Base-by-base conservation (phyloP, 2,797 vertebrate genomes). In the Chelmon rostratus region DNA sequence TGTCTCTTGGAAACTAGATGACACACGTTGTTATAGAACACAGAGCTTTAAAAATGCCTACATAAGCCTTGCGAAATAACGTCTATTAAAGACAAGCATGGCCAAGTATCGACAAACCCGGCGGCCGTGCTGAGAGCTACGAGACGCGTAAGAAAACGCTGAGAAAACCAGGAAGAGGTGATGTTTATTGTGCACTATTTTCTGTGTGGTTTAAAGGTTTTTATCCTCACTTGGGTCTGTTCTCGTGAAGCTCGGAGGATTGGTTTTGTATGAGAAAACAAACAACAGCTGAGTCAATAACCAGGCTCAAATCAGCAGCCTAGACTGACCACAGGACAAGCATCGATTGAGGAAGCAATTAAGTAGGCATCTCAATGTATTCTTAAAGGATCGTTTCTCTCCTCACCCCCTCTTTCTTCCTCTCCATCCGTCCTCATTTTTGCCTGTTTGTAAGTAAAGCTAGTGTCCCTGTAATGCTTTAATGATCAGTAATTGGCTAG, bases 311-410 rank as follows among this genome's bases (percentile, higher is more conserved):
- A 93, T 88, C 91, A 87, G 82, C 85, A 83, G 77, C 88, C 82
- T 82, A 69, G 59, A 76, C 87, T 85, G 91, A 90, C 92, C 88
- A 61, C 88, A 67, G 83, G 68, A 86, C 54, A 23, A 73, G 72
- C 80, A 93, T 94, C 82, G 87, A 93, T 91, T 78, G 65, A 89
- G 92, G 91, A 92, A 88, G 88, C 91, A 93, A 94, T 94, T 94
- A 94, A 92, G 86, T 78, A 89, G 85, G 81, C 78, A 71, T 88
- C 85, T 86, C 79, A 70, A 81, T 89, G 87, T 89, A 91, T 91
- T 93, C 82, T 86, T 86, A 79, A 77, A 86, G 58, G 74, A 87
- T 82, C 72, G 67, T 77, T 82, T 82, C 81, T 82, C 73, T 78
- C 62, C 64, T 72, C 44, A n/a, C 67, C 73, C 52, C 37, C 56